Evolutionary conservation across 1,140 invertebrate species (phyloP), one percentile per base, ranked within the genome.

Genomic region (Dinoponera quadriceps): DNA sequence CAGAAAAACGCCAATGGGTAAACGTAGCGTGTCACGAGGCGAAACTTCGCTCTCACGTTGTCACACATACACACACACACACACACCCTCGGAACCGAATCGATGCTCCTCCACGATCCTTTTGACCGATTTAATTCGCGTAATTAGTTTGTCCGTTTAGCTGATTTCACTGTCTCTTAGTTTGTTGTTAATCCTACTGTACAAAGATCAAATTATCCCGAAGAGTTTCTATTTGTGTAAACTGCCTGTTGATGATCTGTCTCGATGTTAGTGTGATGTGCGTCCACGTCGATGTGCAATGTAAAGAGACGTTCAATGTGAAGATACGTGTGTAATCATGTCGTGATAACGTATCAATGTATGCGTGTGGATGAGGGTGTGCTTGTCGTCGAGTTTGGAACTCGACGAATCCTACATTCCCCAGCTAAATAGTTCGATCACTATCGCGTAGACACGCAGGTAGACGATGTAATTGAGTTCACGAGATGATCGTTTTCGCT

Each of bases 401-500:
- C 27, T 82, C 29, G 5, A 27, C 18, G 38, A 38, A 33, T 77
- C 27, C 55, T 81, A 9, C 22, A 44, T n/a, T 13, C 3, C 72
- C 60, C 80, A 66, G 66, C 59, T 82, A 62, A 54, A 68, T 85
- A 85, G 49, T 68, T 69, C 38, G 9, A 33, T 86, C 66, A 75
- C 71, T 87, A 29, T 85, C 82, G 59, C 59, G 55, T 54, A 75
- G 2, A n/a, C n/a, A n/a, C 1, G 25, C 87, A 84, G 33, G 83
- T 48, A 84, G 57, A 78, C 49, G 20, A 25, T 59, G 27, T 68
- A 33, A 51, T 13, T 73, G 33, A 33, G 11, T 68, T 29, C n/a
- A 55, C 5, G 33, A 38, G 22, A 11, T 55, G 25, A 18, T 78
- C 49, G 59, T n/a, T 69, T 54, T 22, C 48, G n/a, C 27, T 27